Evolutionary conservation across 1,140 invertebrate genomes (phyloP).

Genomic region (Brachionus koreanus): DNA sequence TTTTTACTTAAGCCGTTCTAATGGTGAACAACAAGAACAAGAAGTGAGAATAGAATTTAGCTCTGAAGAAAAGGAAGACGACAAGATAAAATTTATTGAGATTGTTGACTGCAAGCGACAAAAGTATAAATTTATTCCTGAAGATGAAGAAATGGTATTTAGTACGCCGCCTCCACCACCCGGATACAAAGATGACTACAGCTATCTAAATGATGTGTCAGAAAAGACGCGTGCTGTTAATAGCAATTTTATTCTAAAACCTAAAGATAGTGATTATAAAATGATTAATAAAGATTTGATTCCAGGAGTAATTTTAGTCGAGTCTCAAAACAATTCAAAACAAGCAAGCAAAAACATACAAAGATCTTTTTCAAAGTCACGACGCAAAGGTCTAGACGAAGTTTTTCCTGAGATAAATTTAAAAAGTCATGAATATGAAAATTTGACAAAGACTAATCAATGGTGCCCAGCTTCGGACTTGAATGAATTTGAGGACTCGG

Average conservation of each 20-base stretch:
- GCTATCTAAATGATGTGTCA: background rate
- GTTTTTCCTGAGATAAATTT: conserved; percentile 16
- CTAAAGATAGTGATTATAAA: background rate
- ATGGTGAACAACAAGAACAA: background rate
- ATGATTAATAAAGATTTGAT: background rate
- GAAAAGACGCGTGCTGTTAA: background rate
- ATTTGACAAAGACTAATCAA: background rate
- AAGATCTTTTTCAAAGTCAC: background rate
- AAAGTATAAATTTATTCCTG: conserved; percentile 30
- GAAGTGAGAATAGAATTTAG: background rate
- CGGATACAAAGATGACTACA: background rate
- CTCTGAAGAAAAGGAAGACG: background rate
- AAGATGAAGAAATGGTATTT: background rate
- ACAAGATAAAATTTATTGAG: conserved; percentile 11
- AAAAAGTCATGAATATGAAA: conserved; percentile 10
- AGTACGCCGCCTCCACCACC: background rate
- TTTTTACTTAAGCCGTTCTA: background rate
- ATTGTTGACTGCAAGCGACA: background rate
- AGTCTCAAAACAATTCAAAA: conserved; percentile 16
- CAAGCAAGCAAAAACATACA: background rate
- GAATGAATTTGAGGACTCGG: conserved; percentile 14
- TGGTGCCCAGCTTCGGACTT: conserved; percentile 22
- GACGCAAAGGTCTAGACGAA: conserved; percentile 33
- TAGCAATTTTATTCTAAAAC: conserved; percentile 18
- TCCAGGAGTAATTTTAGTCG: conserved; percentile 17